Base-by-base conservation (phyloP, 2,888 invertebrate genomes). In the Cremastinae sp. region DNA sequence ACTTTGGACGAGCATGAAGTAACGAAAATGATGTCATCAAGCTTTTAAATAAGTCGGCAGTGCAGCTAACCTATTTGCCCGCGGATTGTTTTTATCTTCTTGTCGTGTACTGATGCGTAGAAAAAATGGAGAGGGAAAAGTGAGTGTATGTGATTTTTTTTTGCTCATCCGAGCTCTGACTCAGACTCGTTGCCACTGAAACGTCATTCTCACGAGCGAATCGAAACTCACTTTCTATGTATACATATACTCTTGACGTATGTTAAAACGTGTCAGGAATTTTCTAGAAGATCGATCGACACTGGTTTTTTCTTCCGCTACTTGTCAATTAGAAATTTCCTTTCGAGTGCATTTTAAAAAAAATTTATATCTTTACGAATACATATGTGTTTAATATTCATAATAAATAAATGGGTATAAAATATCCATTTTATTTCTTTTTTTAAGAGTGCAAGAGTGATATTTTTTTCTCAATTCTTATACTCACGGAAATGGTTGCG, bases 1-100 rank as follows among this genome's bases (percentile, higher is more conserved):
- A 39, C 55, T 70, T 53, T 37, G 37, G 53, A 20, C 22, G 41
- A 22, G 28, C 37, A 74, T 55, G 61, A 62, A 51, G 55, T 16
- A n/a, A 37, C 12, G 55, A 47, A 35, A 65, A 65, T 75, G 75
- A 75, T 66, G 65, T 71, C 75, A 71, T 39, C 45, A n/a, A 20
- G 37, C 9, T 43, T 53, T 37, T 65, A 12, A 64, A 43, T 35
- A 18, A 45, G 70, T 75, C 61, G 62, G 47, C 35, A 35, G 65
- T 59, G 22, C 51, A 59, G 18, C 51, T 61, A 39, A 70, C 53
- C 55, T 71, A 71, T 71, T 70, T 71, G 49, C 55, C 55, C n/a
- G 41, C 14, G 37, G 28, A 7, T 45, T 69, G 61, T 55, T 53
- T 53, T 45, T 43, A 8, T 68, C 51, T 37, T 9, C 12, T 12